These are phyloP conservation scores for Aegotheles bennettii DNA, from an alignment of 2,113 vertebrate genomes.

Conservation along the genomic window DNA sequence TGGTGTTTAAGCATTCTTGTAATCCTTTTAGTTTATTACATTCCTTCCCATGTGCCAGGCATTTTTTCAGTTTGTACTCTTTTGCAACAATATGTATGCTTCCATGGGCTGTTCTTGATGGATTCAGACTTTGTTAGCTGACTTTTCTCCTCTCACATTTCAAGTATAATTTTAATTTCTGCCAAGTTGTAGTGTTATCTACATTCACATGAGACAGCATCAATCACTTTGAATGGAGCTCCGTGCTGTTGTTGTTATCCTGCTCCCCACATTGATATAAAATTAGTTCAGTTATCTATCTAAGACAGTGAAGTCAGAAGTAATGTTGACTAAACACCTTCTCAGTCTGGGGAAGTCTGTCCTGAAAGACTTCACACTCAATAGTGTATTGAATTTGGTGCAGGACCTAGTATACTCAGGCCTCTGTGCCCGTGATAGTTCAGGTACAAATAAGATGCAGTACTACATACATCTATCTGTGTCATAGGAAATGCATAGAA, in stretches of 20 bases:
- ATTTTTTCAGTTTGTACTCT: neutral
- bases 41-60: neutral
- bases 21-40: neutral
- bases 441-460: neutral
- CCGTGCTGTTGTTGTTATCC: neutral
- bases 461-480: accelerated
- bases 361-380: neutral
- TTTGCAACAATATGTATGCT: neutral
- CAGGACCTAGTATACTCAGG: neutral
- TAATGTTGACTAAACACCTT: neutral
- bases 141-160: neutral
- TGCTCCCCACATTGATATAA: neutral
- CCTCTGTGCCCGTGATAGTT: neutral
- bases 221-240: neutral
- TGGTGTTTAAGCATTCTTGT: neutral
- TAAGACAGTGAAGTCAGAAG: neutral
- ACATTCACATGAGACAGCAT: neutral
- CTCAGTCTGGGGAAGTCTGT: neutral
- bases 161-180: neutral
- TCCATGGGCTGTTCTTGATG: neutral
- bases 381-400: neutral
- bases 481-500: neutral
- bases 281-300: neutral
- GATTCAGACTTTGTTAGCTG: neutral
- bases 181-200: neutral